Evolutionary conservation across 2,113 vertebrate genomes (phyloP).

Genomic region (zebrafish (Danio rerio)): GRCz12tu NC_133176.1:57050001-57050500

Average conservation of each 20-base stretch:
- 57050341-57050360: too few species aligned
- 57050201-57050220: conserved; percentile 96
- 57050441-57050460: conserved; percentile 97
- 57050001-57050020: background rate
- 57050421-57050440: conserved; percentile 98
- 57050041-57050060: background rate
- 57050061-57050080: conserved; percentile 89
- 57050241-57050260: conserved; percentile 94
- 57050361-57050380: too few species aligned
- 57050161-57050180: conserved; percentile 96
- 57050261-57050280: conserved; percentile 98
- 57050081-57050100: conserved; percentile 83
- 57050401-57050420: conserved; percentile 82
- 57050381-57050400: background rate
- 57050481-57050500: conserved; percentile 99
- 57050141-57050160: conserved; percentile 97
- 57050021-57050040: background rate
- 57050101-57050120: conserved; percentile 98
- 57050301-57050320: background rate
- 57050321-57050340: too few species aligned
- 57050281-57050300: background rate
- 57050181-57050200: conserved; percentile 98
- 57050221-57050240: conserved; percentile 94
- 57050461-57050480: conserved; percentile 97
- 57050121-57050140: conserved; percentile 96